These are phyloP conservation scores for Harpalus rufipes DNA, from an alignment of 2,888 invertebrate genomes.

Conservation along the genomic window DNA sequence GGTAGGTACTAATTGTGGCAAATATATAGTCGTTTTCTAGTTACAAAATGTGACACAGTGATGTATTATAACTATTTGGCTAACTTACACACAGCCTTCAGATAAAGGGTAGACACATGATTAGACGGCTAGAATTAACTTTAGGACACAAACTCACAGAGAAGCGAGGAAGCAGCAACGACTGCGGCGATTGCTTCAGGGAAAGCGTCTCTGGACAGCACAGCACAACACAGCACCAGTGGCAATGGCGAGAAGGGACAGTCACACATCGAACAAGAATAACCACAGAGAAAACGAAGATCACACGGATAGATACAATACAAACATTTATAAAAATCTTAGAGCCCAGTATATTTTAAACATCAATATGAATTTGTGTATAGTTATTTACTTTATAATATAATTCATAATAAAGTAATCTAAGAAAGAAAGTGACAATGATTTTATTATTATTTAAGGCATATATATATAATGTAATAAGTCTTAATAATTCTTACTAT, in stretches of 20 bases:
- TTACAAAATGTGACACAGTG: not conserved
- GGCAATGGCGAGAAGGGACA: not conserved
- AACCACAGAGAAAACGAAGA: not conserved
- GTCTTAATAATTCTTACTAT: not conserved
- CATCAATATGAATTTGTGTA: not conserved
- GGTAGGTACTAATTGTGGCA: too few species aligned
- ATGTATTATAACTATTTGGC: conserved; percentile 62
- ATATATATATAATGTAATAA: too few species aligned
- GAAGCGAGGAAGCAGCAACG: conserved; percentile 61
- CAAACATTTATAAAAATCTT: not conserved
- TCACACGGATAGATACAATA: not conserved
- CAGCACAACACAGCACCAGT: not conserved
- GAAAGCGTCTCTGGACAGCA: conserved; percentile 31
- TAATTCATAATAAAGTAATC: not conserved
- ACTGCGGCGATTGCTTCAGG: conserved; percentile 48
- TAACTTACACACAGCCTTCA: conserved; percentile 67
- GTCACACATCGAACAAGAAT: not conserved
- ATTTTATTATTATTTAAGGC: not conserved
- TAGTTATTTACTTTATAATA: not conserved
- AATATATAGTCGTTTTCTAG: not conserved
- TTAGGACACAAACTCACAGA: conserved; percentile 65
- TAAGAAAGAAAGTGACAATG: not conserved
- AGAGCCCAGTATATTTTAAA: not conserved
- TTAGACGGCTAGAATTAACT: conserved; percentile 62
- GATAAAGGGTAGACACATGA: conserved; percentile 67